These are phyloP conservation scores for Gila robusta DNA, from an alignment of 2,797 vertebrate species.

Conservation along the genomic window DNA sequence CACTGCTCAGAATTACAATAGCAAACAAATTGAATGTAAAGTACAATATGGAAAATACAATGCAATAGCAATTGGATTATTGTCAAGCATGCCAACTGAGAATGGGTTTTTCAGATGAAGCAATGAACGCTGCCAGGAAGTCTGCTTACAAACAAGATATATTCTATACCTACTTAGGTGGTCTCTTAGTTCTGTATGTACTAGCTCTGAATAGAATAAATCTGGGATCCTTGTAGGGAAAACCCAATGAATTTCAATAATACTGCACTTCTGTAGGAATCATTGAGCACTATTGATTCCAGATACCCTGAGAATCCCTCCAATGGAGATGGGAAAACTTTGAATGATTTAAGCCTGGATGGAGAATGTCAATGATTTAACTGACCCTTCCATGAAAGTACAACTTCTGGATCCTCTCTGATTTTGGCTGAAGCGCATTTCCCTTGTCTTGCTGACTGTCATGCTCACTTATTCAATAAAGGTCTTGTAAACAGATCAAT, in stretches of 20 bases:
- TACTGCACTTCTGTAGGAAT: constrained; percentile 41
- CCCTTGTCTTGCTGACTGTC: background rate
- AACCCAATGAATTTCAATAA: constrained; percentile 37
- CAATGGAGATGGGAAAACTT: constrained; percentile 31
- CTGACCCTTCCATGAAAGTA: background rate
- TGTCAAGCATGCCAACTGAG: background rate
- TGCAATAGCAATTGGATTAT: constrained; percentile 11
- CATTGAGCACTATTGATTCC: constrained; percentile 33
- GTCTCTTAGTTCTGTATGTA: constrained; percentile 12
- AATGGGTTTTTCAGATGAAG: background rate
- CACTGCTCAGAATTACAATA: background rate
- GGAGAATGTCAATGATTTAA: constrained; percentile 44
- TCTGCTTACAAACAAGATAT: constrained; percentile 1
- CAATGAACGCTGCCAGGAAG: background rate
- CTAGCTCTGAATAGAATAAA: constrained; percentile 32
- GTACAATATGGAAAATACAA: background rate
- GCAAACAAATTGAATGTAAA: background rate
- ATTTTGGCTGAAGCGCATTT: background rate
- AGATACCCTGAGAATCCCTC: constrained; percentile 13
- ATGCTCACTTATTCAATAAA: constrained; percentile 27
- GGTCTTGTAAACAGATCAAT: constrained; percentile 40
- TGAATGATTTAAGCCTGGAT: constrained; percentile 45
- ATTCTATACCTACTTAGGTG: background rate
- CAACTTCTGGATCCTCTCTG: constrained; percentile 12
- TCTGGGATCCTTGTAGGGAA: constrained; percentile 8